Evolutionary conservation across 2,797 vertebrate genomes (phyloP).

Genomic region (Sebastes wilsoni): DNA sequence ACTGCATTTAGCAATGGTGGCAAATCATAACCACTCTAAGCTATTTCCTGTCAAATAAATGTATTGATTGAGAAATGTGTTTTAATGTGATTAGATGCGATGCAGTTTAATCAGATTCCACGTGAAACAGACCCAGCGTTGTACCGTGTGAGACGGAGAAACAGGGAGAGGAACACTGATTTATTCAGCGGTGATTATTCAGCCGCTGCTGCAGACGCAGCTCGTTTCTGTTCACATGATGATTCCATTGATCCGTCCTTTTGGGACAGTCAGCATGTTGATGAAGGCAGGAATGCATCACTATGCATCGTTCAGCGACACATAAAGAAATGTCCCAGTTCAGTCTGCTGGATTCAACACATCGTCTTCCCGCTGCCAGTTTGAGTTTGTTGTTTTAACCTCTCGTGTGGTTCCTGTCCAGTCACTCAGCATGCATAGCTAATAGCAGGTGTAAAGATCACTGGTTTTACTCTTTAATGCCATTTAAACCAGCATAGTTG

Average conservation of each 20-base stretch:
- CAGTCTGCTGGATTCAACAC: not conserved
- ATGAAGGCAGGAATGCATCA: conserved; percentile 3
- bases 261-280: conserved; percentile 5
- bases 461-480: not conserved
- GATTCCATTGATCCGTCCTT: conserved; percentile 10
- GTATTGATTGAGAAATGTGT: not conserved
- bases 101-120: not conserved
- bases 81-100: not conserved
- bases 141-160: not conserved
- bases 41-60: not conserved
- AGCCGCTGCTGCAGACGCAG: conserved; percentile 5
- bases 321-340: not conserved
- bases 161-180: not conserved
- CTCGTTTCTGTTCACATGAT: not conserved
- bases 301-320: conserved; percentile 6
- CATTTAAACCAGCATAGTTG: not conserved
- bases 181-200: conserved; percentile 6
- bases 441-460: not conserved
- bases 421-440: not conserved
- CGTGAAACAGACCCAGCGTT: not conserved
- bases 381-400: not conserved
- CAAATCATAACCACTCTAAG: not conserved
- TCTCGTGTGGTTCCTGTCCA: not conserved
- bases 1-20: not conserved
- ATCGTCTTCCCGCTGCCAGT: too few species aligned